A percentile compares a stretch with the other conserved stretches of the same genome.
Evolutionary conservation across 1,140 invertebrate species (phyloP).

Genomic region (Aleiodes sp.): DNA sequence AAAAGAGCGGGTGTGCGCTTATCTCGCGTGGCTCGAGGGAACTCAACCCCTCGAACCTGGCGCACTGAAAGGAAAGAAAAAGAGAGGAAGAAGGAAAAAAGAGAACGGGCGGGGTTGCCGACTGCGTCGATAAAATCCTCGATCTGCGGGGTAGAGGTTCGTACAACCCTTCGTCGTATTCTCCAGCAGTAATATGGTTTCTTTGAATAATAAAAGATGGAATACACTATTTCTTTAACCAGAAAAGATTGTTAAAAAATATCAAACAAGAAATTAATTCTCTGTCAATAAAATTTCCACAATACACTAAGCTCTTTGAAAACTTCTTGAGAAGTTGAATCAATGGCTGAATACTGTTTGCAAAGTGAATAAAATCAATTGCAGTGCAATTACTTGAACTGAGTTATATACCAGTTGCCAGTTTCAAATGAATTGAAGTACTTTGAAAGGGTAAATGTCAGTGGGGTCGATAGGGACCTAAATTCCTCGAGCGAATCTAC

Average conservation of each 20-base stretch:
- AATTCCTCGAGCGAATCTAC: constrained; percentile 5
- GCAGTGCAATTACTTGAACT: neutral
- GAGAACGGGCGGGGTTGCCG: neutral
- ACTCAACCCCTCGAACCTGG: neutral
- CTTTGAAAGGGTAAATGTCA: neutral
- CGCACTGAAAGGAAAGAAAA: neutral
- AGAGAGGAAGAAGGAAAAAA: neutral
- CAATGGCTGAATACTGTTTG: neutral
- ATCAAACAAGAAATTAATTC: neutral
- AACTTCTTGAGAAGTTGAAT: neutral
- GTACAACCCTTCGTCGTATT: no score
- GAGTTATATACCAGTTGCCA: neutral
- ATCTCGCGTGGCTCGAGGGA: constrained; percentile 28
- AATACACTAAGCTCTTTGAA: neutral
- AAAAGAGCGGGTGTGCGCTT: constrained; percentile 23
- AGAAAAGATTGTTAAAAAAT: neutral
- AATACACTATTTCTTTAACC: neutral
- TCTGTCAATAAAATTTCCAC: neutral
- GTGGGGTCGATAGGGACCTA: neutral
- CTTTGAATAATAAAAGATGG: neutral
- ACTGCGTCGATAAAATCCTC: constrained; percentile 28
- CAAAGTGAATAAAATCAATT: constrained; percentile 6
- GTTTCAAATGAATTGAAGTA: neutral
- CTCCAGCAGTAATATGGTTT: neutral
- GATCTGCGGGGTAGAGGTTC: neutral